Percentiles rank a stretch among this genome's conserved stretches.
Evolutionary conservation across 2,113 vertebrate genomes (phyloP).

Genomic region (Phodopus roborovskii): DNA sequence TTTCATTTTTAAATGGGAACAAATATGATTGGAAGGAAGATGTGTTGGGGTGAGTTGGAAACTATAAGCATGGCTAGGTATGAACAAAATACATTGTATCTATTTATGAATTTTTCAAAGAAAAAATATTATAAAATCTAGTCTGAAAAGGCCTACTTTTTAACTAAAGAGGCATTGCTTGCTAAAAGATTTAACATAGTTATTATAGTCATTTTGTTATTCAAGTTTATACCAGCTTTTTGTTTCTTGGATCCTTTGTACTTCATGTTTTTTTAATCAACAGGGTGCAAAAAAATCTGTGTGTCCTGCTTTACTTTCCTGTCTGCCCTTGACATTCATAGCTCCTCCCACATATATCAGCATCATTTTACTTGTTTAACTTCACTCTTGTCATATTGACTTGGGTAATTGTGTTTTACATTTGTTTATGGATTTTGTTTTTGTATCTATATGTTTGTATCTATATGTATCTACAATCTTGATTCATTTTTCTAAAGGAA

Average conservation of each 20-base stretch:
- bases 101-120: background rate
- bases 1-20: background rate
- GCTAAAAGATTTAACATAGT: background rate
- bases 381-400: background rate
- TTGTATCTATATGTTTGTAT: background rate
- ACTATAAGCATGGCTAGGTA: background rate
- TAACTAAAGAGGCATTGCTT: background rate
- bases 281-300: background rate
- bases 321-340: background rate
- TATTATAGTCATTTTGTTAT: background rate
- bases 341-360: background rate
- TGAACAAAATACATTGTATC: background rate
- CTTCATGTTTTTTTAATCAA: background rate
- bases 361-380: background rate
- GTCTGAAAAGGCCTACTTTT: background rate
- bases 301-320: background rate
- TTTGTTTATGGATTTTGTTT: background rate
- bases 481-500: background rate
- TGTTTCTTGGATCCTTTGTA: fast-evolving
- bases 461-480: background rate
- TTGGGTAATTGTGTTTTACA: background rate
- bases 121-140: background rate
- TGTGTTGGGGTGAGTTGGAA: too few relatives aligned
- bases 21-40: too few relatives aligned
- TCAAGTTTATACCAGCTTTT: background rate